A percentile compares a stretch with the other conserved stretches of the same genome.
These are phyloP conservation scores for Antheraea assamensis DNA, from an alignment of 2,888 invertebrate genomes.

Conservation along the genomic window DNA sequence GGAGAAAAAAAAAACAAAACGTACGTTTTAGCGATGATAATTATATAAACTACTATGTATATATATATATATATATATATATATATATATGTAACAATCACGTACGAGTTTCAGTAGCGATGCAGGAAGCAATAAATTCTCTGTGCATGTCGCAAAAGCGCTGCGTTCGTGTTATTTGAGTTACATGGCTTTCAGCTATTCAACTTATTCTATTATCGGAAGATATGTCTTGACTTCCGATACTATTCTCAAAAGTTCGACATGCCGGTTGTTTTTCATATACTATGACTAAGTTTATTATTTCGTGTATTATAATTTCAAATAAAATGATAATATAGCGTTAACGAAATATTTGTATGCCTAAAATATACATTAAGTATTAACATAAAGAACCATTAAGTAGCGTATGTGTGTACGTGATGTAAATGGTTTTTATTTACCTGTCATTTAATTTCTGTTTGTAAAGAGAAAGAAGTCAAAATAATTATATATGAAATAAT, in stretches of 20 bases:
- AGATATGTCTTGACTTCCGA: not conserved
- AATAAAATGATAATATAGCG: too few species aligned
- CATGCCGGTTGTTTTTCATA: not conserved
- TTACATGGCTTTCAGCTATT: conserved; percentile 1
- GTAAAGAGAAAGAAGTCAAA: too few species aligned
- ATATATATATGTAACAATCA: not conserved
- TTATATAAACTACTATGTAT: too few species aligned
- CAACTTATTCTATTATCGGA: conserved; percentile 8
- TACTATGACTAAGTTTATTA: not conserved
- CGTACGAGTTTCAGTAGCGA: conserved; percentile 1
- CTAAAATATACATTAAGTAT: too few species aligned
- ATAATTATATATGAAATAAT: too few species aligned
- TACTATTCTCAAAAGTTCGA: not conserved
- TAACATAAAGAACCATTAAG: too few species aligned
- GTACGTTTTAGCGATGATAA: too few species aligned
- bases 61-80: not conserved
- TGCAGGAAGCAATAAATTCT: conserved; percentile 5
- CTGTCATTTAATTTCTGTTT: too few species aligned
- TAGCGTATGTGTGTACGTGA: too few species aligned
- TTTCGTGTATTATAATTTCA: too few species aligned
- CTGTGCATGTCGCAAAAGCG: not conserved
- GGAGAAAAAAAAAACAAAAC: not conserved
- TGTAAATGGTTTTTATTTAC: too few species aligned
- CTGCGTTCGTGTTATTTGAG: not conserved
- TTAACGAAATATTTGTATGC: too few species aligned